A percentile compares a stretch with the other conserved stretches of the same genome.
Evolutionary conservation across 2,113 vertebrate genomes (phyloP).

Genomic region (Phalacrocorax carbo): DNA sequence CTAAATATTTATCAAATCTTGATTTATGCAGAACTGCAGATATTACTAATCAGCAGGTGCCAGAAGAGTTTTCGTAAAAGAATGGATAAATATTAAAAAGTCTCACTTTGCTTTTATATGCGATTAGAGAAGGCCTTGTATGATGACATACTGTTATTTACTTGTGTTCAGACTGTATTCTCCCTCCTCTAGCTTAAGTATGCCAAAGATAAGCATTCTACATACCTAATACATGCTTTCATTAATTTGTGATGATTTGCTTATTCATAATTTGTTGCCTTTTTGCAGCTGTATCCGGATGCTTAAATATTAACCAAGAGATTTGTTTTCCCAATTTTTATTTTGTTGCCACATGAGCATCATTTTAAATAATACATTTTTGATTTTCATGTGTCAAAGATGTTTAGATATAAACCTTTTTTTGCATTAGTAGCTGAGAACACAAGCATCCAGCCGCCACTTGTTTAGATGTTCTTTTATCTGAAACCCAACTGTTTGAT

Average conservation of each 20-base stretch:
- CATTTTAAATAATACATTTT: background rate
- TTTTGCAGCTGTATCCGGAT: background rate
- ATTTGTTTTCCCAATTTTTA: background rate
- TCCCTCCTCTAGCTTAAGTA: conserved; percentile 29
- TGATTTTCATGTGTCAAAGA: background rate
- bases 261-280: background rate
- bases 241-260: background rate
- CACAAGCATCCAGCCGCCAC: background rate
- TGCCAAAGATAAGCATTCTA: background rate
- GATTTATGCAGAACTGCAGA: conserved; percentile 61
- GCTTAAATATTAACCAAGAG: background rate
- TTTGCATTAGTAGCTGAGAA: background rate
- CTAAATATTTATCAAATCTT: conserved; percentile 59
- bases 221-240: background rate
- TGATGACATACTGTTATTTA: conserved; percentile 24
- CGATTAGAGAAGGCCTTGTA: conserved; percentile 1
- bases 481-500: conserved; percentile 40
- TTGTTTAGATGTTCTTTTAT: conserved; percentile 3
- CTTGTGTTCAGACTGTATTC: background rate
- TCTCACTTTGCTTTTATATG: conserved; percentile 36
- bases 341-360: background rate
- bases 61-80: conserved; percentile 56
- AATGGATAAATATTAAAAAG: conserved; percentile 62
- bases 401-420: background rate
- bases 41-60: conserved; percentile 61